Base-by-base conservation (phyloP, 2,888 invertebrate genomes). In the Eustalomyia histrio region DNA sequence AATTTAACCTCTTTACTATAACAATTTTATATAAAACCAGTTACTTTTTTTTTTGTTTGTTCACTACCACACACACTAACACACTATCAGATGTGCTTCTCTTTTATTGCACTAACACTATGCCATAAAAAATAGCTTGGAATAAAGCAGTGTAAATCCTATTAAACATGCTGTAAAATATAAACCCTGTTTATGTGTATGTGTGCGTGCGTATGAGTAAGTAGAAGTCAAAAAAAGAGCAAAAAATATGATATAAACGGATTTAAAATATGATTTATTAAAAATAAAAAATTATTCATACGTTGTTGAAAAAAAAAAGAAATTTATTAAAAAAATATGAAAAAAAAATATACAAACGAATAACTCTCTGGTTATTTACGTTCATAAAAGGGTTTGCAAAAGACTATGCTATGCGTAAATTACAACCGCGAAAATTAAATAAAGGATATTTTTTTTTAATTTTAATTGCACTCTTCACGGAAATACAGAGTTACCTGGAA, bases 141-240 rank as follows among this genome's bases (percentile, higher is more conserved):
- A 74, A 81, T 78, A 78, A 78, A 78, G 78, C 69, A 71, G 74
- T 78, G 81, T 74, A 78, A 81, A 81, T 81, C 81, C 81, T 81
- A 81, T 81, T 81, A 81, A 78, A 74, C 65, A 81, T 74, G 74
- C 60, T 78, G 78, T 78, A 74, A 81, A 65, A 78, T 81, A 71
- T 81, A 81, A 78, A 78, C 65, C 65, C n/a, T 57, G 14, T 17
- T 61, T 64, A 21, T 7, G 18, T 63, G 9, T 7, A 35, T 68
- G 67, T 39, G 29, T 64, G 17, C 43, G 33, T 21, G 21, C 9
- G 10, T 35, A 17, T 17, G 18, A 14, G 8, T 43, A n/a, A 68
- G 50, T 47, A 55, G 10, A 50, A 33, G 12, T 14, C 18, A 2
- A 16, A n/a, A 55, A 65, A 39, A 8, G 29, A 24, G 7, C 43